phyloP scores from a whole-genome alignment of 1,140 invertebrate species.

The Eciton burchellii region DNA sequence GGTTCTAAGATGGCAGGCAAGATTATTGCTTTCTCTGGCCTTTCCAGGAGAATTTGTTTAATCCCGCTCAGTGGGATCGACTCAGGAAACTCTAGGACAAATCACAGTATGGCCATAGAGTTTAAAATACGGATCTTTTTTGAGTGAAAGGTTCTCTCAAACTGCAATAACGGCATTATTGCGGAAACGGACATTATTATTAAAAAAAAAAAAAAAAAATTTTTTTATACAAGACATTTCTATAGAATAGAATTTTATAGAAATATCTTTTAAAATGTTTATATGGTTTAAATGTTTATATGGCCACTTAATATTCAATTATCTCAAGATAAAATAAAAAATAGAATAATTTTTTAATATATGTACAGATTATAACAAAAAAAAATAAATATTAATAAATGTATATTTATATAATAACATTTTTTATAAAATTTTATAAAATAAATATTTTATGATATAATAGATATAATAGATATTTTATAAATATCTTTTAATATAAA shows the following conservation, averaged over 20 bases:
- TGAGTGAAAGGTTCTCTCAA: conserved; percentile 61
- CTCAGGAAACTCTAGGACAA: conserved; percentile 61
- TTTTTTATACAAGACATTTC: no score
- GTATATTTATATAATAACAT: background rate
- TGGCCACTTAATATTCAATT: background rate
- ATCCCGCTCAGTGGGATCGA: conserved; percentile 60
- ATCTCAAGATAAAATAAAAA: background rate
- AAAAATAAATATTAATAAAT: conserved; percentile 8
- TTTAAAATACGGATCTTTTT: conserved; percentile 53
- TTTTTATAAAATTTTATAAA: background rate
- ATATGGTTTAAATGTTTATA: background rate
- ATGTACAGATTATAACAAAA: no score
- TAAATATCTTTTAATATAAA: no score
- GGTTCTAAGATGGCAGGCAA: conserved; percentile 73
- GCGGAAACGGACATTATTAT: no score
- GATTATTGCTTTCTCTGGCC: conserved; percentile 61
- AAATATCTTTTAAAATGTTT: no score
- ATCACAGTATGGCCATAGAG: conserved; percentile 40
- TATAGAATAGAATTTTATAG: no score
- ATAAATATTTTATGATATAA: no score
- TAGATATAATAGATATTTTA: no score
- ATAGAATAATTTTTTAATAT: background rate
- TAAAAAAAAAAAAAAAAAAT: no score
- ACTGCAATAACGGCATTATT: no score
- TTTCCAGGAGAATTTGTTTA: conserved; percentile 48